phyloP scores from a whole-genome alignment of 2,888 invertebrate genomes.

The Stenchaetothrips biformis region DNA sequence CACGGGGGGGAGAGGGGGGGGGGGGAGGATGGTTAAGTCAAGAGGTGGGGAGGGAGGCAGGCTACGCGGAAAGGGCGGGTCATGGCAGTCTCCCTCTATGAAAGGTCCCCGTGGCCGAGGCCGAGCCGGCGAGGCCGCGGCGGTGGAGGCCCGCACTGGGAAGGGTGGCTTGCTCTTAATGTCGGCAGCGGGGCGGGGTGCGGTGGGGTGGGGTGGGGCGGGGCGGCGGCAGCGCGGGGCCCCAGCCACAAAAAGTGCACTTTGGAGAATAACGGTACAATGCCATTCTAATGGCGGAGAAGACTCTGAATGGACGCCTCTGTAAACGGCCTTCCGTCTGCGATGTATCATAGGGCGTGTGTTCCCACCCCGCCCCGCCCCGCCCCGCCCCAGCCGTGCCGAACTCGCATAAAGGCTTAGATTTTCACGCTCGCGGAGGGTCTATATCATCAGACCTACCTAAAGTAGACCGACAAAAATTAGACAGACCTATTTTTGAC shows the following conservation, averaged over 20 bases:
- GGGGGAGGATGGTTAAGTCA: background rate
- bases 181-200: background rate
- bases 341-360: conserved; percentile 5
- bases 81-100: background rate
- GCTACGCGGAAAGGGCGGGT: conserved; percentile 16
- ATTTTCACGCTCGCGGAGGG: no score
- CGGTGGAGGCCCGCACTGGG: background rate
- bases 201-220: background rate
- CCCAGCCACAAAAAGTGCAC: conserved; percentile 17
- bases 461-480: no score
- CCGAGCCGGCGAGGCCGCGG: background rate
- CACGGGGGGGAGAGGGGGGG: background rate
- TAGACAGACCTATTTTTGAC: no score
- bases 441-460: no score
- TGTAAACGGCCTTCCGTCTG: conserved; percentile 17
- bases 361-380: background rate
- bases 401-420: conserved; percentile 32
- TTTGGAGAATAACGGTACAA: conserved; percentile 17
- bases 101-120: background rate
- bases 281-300: conserved; percentile 20
- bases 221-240: background rate
- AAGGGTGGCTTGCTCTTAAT: background rate
- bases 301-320: conserved; percentile 20
- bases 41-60: background rate
- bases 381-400: conserved; percentile 22